Evolutionary conservation across 2,797 vertebrate species (phyloP).

Genomic region (Channa striata): DNA sequence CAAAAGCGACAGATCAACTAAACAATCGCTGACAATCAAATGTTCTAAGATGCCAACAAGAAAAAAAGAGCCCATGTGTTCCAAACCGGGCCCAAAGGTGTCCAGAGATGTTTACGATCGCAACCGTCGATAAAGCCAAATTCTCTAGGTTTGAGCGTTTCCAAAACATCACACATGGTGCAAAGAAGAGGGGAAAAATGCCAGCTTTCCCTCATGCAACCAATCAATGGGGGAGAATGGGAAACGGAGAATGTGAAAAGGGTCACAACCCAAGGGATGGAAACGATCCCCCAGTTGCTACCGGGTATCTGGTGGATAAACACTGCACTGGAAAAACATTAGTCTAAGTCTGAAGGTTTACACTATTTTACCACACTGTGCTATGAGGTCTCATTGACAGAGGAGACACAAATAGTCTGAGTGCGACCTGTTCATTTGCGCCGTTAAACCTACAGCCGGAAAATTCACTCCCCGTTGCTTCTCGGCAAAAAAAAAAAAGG

Average conservation of each 20-base stretch:
- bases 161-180: conserved; percentile 69
- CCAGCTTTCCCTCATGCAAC: conserved; percentile 60
- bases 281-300: conserved; percentile 78
- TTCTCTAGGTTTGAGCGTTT: conserved; percentile 68
- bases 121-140: conserved; percentile 55
- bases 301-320: conserved; percentile 78
- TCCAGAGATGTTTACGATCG: conserved; percentile 60
- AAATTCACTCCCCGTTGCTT: background rate
- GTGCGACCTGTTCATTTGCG: conserved; percentile 27
- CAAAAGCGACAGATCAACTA: conserved; percentile 18
- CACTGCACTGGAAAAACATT: conserved; percentile 79
- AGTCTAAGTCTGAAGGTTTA: conserved; percentile 76
- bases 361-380: conserved; percentile 53
- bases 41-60: conserved; percentile 8
- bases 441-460: conserved; percentile 3
- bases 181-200: conserved; percentile 43
- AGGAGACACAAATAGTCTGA: conserved; percentile 27
- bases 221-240: conserved; percentile 75
- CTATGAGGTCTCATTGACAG: conserved; percentile 52
- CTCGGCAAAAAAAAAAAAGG: conserved; percentile 18
- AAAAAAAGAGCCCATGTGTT: conserved; percentile 8
- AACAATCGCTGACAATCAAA: conserved; percentile 48
- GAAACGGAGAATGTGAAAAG: conserved; percentile 75
- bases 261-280: conserved; percentile 74
- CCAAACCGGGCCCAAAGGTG: conserved; percentile 16